These are phyloP conservation scores for Eupithecia vulgata DNA, from an alignment of 2,888 invertebrate genomes.

Conservation along the genomic window DNA sequence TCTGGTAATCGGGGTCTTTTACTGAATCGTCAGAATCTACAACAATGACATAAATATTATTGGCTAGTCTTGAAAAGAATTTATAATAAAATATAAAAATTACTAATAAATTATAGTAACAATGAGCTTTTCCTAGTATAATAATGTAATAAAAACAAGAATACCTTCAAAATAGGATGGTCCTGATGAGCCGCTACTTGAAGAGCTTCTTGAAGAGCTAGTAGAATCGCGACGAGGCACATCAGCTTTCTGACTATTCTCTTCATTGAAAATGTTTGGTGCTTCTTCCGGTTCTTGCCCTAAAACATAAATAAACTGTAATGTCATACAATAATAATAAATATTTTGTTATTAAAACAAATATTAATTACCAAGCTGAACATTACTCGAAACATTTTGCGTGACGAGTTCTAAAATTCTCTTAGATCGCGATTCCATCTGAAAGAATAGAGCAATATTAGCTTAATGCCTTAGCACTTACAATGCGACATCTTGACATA, in stretches of 20 bases:
- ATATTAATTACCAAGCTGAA: constrained; percentile 7
- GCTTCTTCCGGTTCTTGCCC: constrained; percentile 17
- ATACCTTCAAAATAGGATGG: too few species aligned
- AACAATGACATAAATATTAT: too few species aligned
- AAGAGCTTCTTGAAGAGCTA: not conserved
- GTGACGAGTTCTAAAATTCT: constrained; percentile 2
- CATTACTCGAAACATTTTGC: constrained; percentile 1
- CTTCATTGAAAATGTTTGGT: constrained; percentile 35
- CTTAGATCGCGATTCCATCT: constrained; percentile 3
- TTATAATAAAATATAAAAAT: too few species aligned
- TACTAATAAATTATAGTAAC: too few species aligned
- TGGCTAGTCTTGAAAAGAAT: too few species aligned
- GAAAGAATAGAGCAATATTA: not conserved
- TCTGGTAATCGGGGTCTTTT: too few species aligned
- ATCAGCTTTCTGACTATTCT: constrained; percentile 37
- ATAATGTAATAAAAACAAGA: too few species aligned
- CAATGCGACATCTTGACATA: not conserved
- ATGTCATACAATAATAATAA: not conserved
- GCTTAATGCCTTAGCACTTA: not conserved
- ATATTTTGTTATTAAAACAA: constrained; percentile 1
- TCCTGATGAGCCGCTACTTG: too few species aligned
- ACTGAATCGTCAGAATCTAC: too few species aligned
- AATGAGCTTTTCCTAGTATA: too few species aligned
- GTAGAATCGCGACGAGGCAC: constrained; percentile 26
- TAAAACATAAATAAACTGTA: constrained; percentile 10